Conservation (phyloP, 2,888 invertebrate genomes). For the Erebia palarica region DNA sequence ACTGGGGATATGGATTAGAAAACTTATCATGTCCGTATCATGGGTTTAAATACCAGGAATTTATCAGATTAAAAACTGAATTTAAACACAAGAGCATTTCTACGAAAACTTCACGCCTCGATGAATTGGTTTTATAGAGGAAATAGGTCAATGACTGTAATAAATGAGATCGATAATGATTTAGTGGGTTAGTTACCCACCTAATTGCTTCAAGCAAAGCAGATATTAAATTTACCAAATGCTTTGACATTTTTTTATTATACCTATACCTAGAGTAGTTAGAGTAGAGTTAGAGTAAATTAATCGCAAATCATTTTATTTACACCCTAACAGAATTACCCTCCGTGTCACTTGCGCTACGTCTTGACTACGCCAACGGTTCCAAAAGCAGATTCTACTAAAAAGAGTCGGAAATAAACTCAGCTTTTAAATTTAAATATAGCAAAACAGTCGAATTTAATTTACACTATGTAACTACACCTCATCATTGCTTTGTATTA, state of each 20-base stretch:
- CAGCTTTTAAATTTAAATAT: too few species aligned
- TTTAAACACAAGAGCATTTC: slow-evolving; percentile 7
- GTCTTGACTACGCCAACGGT: too few species aligned
- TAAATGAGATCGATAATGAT: slow-evolving; percentile 25
- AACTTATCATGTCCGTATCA: background rate
- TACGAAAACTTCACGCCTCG: slow-evolving; percentile 16
- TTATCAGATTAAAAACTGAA: background rate
- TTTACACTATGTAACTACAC: too few species aligned
- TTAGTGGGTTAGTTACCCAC: slow-evolving; percentile 13
- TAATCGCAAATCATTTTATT: too few species aligned
- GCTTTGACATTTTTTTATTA: background rate
- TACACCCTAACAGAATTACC: too few species aligned
- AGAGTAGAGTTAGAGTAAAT: too few species aligned
- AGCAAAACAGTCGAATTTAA: too few species aligned
- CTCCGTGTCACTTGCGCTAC: too few species aligned
- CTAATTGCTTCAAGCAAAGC: slow-evolving; percentile 16
- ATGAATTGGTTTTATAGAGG: slow-evolving; percentile 1
- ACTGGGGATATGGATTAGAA: background rate
- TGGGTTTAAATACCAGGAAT: background rate
- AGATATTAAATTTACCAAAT: slow-evolving; percentile 14
- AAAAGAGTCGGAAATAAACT: too few species aligned
- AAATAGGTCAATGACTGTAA: slow-evolving; percentile 9
- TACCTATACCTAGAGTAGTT: too few species aligned
- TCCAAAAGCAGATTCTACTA: too few species aligned
- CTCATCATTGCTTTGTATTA: too few species aligned